phyloP scores from a whole-genome alignment of 2,797 vertebrate genomes.

The Phoebastria nigripes region DNA sequence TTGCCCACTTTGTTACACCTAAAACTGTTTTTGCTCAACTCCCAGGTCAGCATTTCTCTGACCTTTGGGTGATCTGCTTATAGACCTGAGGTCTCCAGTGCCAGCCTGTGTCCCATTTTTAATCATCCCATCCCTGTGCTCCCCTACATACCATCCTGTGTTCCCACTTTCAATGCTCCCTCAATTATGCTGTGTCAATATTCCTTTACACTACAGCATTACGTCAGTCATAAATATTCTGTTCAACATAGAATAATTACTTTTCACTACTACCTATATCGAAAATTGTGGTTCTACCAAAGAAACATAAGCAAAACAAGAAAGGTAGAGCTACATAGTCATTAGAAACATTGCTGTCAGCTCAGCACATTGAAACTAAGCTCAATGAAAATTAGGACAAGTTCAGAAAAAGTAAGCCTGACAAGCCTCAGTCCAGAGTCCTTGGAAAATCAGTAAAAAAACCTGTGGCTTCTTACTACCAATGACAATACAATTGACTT shows the following conservation, averaged over 20 bases:
- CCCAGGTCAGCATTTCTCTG: neutral
- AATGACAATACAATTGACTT: neutral
- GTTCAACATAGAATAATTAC: neutral
- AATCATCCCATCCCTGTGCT: neutral
- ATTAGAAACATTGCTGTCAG: neutral
- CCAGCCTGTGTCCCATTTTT: neutral
- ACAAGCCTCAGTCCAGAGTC: neutral
- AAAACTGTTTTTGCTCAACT: neutral
- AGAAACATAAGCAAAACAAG: neutral
- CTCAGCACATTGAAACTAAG: neutral
- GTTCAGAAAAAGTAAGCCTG: neutral
- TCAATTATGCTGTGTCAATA: neutral
- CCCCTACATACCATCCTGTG: neutral
- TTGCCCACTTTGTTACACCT: neutral
- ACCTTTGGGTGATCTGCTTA: neutral
- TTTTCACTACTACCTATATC: neutral
- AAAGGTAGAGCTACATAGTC: neutral
- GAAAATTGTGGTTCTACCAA: neutral
- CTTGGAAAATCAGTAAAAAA: neutral
- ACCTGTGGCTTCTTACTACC: neutral
- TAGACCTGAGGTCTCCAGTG: neutral
- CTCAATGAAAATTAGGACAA: neutral
- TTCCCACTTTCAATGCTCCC: neutral
- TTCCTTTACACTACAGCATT: neutral
- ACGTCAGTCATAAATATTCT: neutral